Evolutionary conservation across 35 echinoderm and acorn worm genomes (phyloP).

Genomic region (Holothuria glaberrima): DNA sequence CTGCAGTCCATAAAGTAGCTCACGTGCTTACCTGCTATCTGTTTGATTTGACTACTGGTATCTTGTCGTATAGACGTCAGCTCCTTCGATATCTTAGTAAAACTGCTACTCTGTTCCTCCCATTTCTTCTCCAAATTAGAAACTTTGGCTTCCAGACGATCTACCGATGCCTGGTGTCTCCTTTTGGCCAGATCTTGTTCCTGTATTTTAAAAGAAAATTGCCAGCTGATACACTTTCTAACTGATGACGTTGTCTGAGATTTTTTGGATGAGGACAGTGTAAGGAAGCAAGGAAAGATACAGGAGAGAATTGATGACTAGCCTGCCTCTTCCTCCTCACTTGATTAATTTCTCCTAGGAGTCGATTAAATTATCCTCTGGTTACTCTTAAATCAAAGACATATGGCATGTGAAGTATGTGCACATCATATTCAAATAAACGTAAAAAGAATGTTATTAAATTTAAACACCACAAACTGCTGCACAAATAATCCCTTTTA

Average conservation of each 20-base stretch:
- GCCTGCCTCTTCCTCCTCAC: not conserved
- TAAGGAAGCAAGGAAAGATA: not conserved
- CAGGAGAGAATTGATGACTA: not conserved
- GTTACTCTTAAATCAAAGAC: slow-evolving; percentile 6
- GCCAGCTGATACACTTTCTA: not conserved
- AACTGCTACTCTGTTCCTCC: slow-evolving; percentile 83
- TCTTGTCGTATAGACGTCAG: slow-evolving; percentile 78
- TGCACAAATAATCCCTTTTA: too few species aligned
- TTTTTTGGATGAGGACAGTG: not conserved
- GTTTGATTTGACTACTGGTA: slow-evolving; percentile 73
- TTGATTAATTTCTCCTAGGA: slow-evolving; percentile 16
- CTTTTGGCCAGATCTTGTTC: slow-evolving; percentile 83
- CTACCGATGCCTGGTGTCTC: slow-evolving; percentile 80
- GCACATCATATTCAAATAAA: too few species aligned
- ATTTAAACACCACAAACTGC: too few species aligned
- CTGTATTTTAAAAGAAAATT: slow-evolving; percentile 33
- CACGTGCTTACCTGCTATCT: slow-evolving; percentile 49
- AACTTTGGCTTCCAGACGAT: slow-evolving; percentile 88
- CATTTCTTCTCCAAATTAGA: slow-evolving; percentile 89
- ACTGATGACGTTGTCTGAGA: too few species aligned
- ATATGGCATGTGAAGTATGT: too few species aligned
- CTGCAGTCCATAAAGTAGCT: too few species aligned
- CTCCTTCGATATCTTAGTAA: slow-evolving; percentile 78
- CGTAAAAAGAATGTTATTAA: too few species aligned
- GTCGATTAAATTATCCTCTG: slow-evolving; percentile 15